A percentile compares a stretch with the other conserved stretches of the same genome.
These are phyloP conservation scores for Eulacestoma nigropectus DNA, from an alignment of 2,113 vertebrate genomes.

Conservation along the genomic window DNA sequence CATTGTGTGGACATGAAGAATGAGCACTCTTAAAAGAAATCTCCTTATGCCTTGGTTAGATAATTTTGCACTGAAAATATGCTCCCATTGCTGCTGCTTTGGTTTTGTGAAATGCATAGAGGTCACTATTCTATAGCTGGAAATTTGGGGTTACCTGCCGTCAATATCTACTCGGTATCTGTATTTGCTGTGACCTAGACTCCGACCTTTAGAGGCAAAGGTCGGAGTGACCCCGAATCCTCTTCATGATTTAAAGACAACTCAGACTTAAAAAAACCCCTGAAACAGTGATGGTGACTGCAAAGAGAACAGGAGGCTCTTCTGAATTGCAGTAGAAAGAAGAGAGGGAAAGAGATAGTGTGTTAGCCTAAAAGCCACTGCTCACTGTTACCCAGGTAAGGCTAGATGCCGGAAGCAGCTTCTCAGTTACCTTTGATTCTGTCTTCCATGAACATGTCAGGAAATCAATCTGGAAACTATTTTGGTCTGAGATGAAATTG, in stretches of 20 bases:
- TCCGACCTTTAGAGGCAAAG: background rate
- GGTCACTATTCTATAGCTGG: background rate
- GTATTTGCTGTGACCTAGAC: background rate
- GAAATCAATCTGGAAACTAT: background rate
- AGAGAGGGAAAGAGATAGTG: background rate
- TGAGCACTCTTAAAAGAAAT: background rate
- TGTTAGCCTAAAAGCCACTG: background rate
- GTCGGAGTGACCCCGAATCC: background rate
- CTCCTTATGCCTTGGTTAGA: background rate
- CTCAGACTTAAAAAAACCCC: fast-evolving
- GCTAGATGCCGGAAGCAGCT: background rate
- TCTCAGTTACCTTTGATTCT: background rate
- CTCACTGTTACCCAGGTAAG: background rate
- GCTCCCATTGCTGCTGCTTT: background rate
- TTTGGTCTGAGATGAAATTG: background rate
- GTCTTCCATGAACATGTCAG: background rate
- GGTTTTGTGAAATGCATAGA: background rate
- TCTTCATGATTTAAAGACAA: background rate
- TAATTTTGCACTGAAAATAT: background rate
- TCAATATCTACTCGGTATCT: background rate
- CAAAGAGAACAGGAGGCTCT: background rate
- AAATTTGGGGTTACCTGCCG: background rate
- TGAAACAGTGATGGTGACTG: background rate
- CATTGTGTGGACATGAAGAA: background rate
- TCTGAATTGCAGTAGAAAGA: background rate